Conservation (phyloP, 2,797 vertebrate genomes). For the Poeciliopsis turneri region DNA sequence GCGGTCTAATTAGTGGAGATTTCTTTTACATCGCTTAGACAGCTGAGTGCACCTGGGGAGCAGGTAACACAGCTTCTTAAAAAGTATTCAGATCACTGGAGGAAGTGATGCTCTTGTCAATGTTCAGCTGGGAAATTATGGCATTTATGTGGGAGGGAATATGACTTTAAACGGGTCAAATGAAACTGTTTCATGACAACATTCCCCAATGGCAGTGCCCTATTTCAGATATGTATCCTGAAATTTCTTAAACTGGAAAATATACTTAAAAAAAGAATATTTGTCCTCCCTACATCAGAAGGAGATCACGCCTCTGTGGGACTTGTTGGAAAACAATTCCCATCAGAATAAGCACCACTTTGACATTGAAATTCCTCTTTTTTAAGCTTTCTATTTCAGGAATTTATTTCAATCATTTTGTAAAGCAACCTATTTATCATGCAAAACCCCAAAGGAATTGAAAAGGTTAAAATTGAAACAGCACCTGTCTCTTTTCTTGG, state of each 20-base stretch:
- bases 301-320: neutral
- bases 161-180: neutral
- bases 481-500: neutral
- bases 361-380: neutral
- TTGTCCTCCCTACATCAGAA: neutral
- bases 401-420: neutral
- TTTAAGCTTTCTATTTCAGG: neutral
- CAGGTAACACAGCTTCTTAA: neutral
- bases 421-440: neutral
- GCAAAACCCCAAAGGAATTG: neutral
- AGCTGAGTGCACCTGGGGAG: neutral
- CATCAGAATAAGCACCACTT: neutral
- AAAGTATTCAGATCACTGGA: neutral
- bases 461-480: neutral
- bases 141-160: neutral
- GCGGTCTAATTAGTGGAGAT: neutral
- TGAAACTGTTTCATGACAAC: neutral
- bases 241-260: neutral
- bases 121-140: slow-evolving; percentile 1
- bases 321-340: neutral
- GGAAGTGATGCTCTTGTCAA: neutral
- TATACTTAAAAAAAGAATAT: neutral
- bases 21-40: neutral
- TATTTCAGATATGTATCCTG: neutral
- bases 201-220: neutral